These are phyloP conservation scores for Lethocerus indicus DNA, from an alignment of 1,140 invertebrate genomes.

Conservation along the genomic window DNA sequence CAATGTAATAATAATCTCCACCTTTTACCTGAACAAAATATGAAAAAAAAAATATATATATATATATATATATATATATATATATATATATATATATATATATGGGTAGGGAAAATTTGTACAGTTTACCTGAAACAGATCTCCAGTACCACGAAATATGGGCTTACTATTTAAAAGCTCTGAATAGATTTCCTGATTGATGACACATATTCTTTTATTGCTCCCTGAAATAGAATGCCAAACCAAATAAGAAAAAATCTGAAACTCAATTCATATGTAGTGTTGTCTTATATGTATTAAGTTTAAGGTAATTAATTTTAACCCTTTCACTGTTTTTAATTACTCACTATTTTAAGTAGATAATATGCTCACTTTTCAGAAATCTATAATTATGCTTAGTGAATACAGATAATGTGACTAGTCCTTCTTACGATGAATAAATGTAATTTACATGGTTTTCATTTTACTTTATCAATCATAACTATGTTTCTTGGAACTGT, in stretches of 20 bases:
- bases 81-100: constrained; percentile 4
- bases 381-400: too few species aligned
- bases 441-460: too few species aligned
- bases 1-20: constrained; percentile 20
- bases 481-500: too few species aligned
- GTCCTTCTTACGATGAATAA: too few species aligned
- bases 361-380: too few species aligned
- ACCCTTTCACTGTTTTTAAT: too few species aligned
- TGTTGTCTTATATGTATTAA: too few species aligned
- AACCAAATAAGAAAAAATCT: neutral
- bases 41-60: constrained; percentile 20
- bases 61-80: neutral
- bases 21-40: constrained; percentile 15
- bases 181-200: constrained; percentile 31
- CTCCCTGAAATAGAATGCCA: constrained; percentile 32
- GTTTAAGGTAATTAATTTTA: too few species aligned
- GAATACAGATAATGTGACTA: too few species aligned
- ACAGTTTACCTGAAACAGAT: constrained; percentile 29
- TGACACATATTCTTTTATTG: constrained; percentile 36
- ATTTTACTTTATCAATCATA: too few species aligned
- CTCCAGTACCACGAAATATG: constrained; percentile 46
- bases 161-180: constrained; percentile 21
- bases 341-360: too few species aligned
- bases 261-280: too few species aligned
- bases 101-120: constrained; percentile 7